Base-by-base conservation (phyloP, 2,888 invertebrate genomes). In the Caenorhabditis macrosperma region DNA sequence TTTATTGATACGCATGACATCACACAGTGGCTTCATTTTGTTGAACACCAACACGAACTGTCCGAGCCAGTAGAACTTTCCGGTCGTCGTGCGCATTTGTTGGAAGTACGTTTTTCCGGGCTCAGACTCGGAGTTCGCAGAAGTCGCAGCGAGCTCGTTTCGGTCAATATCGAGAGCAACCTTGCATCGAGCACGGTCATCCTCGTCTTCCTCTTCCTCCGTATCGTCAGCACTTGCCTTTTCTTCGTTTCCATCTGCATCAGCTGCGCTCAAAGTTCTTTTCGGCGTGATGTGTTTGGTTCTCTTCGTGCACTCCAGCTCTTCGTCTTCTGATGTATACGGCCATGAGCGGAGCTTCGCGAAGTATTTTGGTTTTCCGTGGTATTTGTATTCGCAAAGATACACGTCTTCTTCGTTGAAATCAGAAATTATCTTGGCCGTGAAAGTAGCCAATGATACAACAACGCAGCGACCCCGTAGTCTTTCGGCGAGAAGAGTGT, bases 341-440 rank as follows among this genome's bases (percentile, higher is more conserved):
- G 88, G 88, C 90, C 90, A 90, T 2, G 60, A 20, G 90, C 92
- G 92, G 38, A 98, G 95, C 92, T 97, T 97, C 92, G 96, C 96
- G 91, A 98, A 98, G 87, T 94, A 94, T 79, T 96, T 93, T 41
- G 94, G 94, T 87, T 94, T 94, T 0, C 95, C 94, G 85, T 94
- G 95, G 92, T 99, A 99, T 5, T 96, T 93, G 20, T 95, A 96
- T 92, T 99, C 98, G 91, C 98, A 98, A 0, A 98, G 97, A 90
- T 95, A 99, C 0, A 98, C 94, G 91, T 99, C 69, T 0, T 85
- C 83, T 41, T 81, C 81, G 0, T 17, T 17, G 38, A 75, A 76
- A 7, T 24, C 94, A 90, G 95, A 95, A 91, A 97, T 95, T 92
- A 96, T 98, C 91, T 98, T 96, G 91, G 95, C 95, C 33, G 96